These are phyloP conservation scores for Morbakka virulenta DNA, from an alignment of 30 jellyfish, hydroid and myxozoan genomes.

Conservation along the genomic window DNA sequence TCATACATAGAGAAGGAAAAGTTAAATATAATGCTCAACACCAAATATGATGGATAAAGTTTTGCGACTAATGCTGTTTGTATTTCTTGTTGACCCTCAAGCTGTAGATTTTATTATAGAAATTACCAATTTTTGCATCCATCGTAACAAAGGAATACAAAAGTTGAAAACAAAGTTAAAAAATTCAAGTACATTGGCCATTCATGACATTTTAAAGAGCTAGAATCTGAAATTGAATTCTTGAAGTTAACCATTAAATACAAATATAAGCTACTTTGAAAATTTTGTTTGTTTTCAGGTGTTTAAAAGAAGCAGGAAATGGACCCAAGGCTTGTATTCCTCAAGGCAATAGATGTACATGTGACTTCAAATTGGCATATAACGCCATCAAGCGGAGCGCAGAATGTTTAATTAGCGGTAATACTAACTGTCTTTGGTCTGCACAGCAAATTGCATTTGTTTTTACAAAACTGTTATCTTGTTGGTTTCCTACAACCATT, in stretches of 20 bases:
- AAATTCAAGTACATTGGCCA: too few relatives aligned
- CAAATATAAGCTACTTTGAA: constrained; percentile 16
- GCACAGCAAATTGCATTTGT: constrained; percentile 25
- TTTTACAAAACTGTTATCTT: constrained; percentile 37
- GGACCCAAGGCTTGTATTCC: constrained; percentile 75
- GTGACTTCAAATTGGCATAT: constrained; percentile 43
- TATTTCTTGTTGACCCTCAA: too few relatives aligned
- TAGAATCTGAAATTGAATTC: constrained; percentile 55
- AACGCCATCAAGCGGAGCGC: constrained; percentile 42
- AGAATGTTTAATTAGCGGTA: constrained; percentile 26
- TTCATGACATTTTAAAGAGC: too few relatives aligned
- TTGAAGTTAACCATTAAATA: not conserved
- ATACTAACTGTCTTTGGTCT: constrained; percentile 42
- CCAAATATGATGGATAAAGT: too few relatives aligned
- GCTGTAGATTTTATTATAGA: too few relatives aligned
- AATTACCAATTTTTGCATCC: too few relatives aligned
- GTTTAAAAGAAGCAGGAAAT: constrained; percentile 51
- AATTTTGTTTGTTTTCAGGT: constrained; percentile 45
- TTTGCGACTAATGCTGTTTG: too few relatives aligned
- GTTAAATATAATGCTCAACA: too few relatives aligned
- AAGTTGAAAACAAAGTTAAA: too few relatives aligned
- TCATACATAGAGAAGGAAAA: too few relatives aligned
- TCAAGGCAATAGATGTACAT: constrained; percentile 70
- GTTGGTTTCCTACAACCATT: constrained; percentile 73
- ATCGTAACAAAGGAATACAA: too few relatives aligned